Evolutionary conservation across 2,888 invertebrate genomes (phyloP).

Genomic region (Achlya flavicornis): DNA sequence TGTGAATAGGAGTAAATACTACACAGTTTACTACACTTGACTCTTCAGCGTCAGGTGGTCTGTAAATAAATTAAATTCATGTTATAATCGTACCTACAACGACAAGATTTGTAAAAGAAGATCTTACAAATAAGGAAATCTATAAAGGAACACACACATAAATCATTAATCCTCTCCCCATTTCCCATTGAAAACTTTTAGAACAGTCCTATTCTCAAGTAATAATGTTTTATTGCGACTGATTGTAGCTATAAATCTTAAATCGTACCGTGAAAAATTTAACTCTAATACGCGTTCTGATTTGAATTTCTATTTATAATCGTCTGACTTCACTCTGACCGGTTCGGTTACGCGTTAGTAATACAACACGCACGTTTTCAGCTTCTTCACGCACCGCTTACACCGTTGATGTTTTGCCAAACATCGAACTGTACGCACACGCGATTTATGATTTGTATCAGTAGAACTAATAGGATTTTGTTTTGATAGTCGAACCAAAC

Average conservation of each 20-base stretch:
- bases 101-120: not conserved
- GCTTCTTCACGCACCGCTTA: slow-evolving; percentile 42
- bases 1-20: slow-evolving; percentile 25
- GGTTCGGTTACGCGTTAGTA: slow-evolving; percentile 39
- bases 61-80: not conserved
- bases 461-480: no score
- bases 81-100: not conserved
- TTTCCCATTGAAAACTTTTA: no score
- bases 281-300: slow-evolving; percentile 55
- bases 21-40: slow-evolving; percentile 7
- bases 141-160: no score
- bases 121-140: no score
- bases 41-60: not conserved
- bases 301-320: slow-evolving; percentile 71
- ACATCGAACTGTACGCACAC: slow-evolving; percentile 18
- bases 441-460: slow-evolving; percentile 16
- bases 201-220: slow-evolving; percentile 27
- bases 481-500: no score
- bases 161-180: no score
- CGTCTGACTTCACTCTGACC: slow-evolving; percentile 64
- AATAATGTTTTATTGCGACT: slow-evolving; percentile 46
- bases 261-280: slow-evolving; percentile 58
- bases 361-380: slow-evolving; percentile 48
- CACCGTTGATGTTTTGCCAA: slow-evolving; percentile 56
- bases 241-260: slow-evolving; percentile 52